Conservation (phyloP, 2,113 vertebrate genomes). For the Phaethon lepturus region DNA sequence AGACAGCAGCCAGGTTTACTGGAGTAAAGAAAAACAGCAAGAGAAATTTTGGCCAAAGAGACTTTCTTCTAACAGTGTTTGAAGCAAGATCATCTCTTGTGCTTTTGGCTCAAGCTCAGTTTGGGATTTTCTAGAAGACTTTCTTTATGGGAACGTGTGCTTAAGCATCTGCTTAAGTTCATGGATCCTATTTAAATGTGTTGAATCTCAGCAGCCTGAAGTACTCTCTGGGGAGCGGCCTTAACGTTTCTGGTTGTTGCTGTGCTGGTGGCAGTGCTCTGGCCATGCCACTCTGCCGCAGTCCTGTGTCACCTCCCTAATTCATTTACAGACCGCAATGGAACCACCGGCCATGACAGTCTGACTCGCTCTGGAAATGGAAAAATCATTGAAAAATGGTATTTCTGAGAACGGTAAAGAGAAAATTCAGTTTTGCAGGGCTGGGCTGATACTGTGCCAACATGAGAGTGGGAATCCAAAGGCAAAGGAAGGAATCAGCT, state of each 20-base stretch:
- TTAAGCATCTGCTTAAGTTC: neutral
- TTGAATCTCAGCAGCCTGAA: neutral
- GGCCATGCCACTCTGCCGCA: neutral
- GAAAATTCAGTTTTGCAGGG: neutral
- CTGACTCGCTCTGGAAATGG: neutral
- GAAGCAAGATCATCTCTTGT: neutral
- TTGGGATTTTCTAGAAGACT: neutral
- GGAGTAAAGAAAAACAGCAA: neutral
- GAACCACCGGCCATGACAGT: neutral
- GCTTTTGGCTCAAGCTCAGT: neutral
- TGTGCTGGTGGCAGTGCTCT: neutral
- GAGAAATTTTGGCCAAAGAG: neutral
- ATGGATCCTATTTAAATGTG: neutral
- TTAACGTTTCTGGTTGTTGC: neutral
- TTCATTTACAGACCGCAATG: neutral
- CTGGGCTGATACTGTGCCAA: neutral
- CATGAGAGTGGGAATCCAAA: neutral
- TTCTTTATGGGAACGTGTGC: neutral
- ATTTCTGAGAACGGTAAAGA: neutral
- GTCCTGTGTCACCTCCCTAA: neutral
- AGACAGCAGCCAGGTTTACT: neutral
- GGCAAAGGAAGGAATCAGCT: neutral
- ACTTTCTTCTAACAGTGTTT: neutral
- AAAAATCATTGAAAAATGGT: neutral
- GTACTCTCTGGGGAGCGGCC: neutral